Base-by-base conservation (phyloP, 2,113 vertebrate genomes). In the Marmota flaviventris region DNA sequence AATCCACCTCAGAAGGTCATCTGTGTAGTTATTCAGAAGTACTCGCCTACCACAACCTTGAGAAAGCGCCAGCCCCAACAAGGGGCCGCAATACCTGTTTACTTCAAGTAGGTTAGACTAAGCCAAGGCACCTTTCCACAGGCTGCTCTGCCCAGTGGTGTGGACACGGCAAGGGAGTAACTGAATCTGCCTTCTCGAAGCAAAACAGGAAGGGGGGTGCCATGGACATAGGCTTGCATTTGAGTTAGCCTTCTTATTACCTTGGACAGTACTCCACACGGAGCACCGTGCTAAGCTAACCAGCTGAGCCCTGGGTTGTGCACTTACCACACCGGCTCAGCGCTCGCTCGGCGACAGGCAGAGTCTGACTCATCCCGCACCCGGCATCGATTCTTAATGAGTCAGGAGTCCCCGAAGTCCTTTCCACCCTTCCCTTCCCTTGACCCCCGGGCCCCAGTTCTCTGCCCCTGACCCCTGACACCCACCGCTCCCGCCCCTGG, bases 301-400 rank as follows among this genome's bases (percentile, higher is more conserved):
- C 58, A 77, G 45, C 32, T 39, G 48, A 37, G 77, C 86, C 85
- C 25, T 17, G 65, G 11, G 5, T 24, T 8, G 45, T 61, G 67
- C 84, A 27, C 34, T 10, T 27, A 65, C n/a, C 61, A 70, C 76
- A 42, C 2, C 8, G 77, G 63, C 13, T 83, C 77, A 17, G 32
- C 48, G 34, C 22, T 70, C 42, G 39, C 22, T 70, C 42, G 39
- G 70, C 1, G 16, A 73, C 79, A 24, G 63, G 90, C 67, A 56
- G n/a, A 42, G 85, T 53, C 84, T 96, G 96, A 97, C 96, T 98
- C 96, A 97, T 78, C 53, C 83, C 34, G n/a, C 65, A 70, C 25
- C 34, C 12, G 8, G 72, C 53, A 91, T 92, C 70, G 37, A 85
- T 94, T 93, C 53, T 77, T 89, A 51, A 85, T 51, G 95, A 91